Percentiles rank a stretch among this genome's conserved stretches.
These are phyloP conservation scores for Odocoileus hemionus DNA, from an alignment of 2,113 vertebrate genomes.

Conservation along the genomic window DNA sequence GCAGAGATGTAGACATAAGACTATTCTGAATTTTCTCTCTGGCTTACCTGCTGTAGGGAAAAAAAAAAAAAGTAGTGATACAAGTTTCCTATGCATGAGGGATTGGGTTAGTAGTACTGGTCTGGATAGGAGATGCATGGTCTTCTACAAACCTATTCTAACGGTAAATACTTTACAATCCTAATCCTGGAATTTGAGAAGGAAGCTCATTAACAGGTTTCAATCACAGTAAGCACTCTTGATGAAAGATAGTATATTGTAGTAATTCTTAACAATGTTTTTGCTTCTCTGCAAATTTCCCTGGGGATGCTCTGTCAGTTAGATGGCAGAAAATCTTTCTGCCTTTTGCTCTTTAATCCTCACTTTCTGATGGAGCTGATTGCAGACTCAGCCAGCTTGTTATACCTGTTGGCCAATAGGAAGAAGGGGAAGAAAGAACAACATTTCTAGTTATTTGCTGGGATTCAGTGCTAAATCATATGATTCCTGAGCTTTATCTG, in stretches of 20 bases:
- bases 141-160: background rate
- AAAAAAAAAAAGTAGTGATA: background rate
- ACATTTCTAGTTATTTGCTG: background rate
- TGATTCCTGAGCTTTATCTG: constrained; percentile 33
- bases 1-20: background rate
- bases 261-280: constrained; percentile 25
- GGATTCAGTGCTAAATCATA: constrained; percentile 22
- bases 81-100: background rate
- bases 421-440: background rate
- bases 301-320: background rate
- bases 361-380: background rate
- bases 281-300: background rate
- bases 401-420: background rate
- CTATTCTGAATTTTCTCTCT: background rate
- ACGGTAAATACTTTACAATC: background rate
- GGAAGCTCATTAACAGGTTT: constrained; percentile 42
- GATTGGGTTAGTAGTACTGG: background rate
- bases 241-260: background rate
- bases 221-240: constrained; percentile 2
- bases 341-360: constrained; percentile 34
- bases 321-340: constrained; percentile 2
- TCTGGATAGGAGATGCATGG: background rate
- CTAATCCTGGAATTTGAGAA: background rate
- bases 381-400: background rate
- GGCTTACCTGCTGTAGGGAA: background rate